phyloP scores from a whole-genome alignment of 2,888 invertebrate species.

The Gerosis bhagava region DNA sequence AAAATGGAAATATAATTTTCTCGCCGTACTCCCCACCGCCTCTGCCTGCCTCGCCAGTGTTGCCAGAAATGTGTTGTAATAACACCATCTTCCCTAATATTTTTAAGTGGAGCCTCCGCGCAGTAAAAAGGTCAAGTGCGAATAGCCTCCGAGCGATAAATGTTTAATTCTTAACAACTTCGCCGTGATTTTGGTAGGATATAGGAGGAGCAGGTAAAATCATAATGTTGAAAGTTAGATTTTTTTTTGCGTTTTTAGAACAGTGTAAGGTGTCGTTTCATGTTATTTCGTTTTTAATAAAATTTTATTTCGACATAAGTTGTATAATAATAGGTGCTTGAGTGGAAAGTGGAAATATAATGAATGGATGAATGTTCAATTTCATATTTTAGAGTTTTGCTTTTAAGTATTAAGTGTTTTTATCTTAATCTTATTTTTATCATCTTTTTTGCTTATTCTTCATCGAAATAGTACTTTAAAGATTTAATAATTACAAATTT shows the following conservation, averaged over 20 bases:
- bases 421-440: no score
- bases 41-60: slow-evolving; percentile 57
- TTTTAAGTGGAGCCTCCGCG: slow-evolving; percentile 43
- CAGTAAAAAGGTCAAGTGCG: slow-evolving; percentile 35
- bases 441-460: no score
- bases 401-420: no score
- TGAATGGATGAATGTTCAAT: no score
- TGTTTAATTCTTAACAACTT: slow-evolving; percentile 21
- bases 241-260: slow-evolving; percentile 5
- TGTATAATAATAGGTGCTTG: no score
- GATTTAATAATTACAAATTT: no score
- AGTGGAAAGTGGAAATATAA: no score
- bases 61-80: slow-evolving; percentile 68
- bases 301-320: no score
- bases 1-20: slow-evolving; percentile 82
- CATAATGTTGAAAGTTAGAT: slow-evolving; percentile 12
- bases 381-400: no score
- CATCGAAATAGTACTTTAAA: no score
- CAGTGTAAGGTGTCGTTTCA: no score
- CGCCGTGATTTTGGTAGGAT: slow-evolving; percentile 19
- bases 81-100: slow-evolving; percentile 64
- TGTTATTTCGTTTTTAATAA: no score
- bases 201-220: slow-evolving; percentile 14
- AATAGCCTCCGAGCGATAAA: slow-evolving; percentile 16
- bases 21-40: slow-evolving; percentile 62